Base-by-base conservation (phyloP, 30 jellyfish, hydroid and myxozoan species). In the Aurelia coerulea region DNA sequence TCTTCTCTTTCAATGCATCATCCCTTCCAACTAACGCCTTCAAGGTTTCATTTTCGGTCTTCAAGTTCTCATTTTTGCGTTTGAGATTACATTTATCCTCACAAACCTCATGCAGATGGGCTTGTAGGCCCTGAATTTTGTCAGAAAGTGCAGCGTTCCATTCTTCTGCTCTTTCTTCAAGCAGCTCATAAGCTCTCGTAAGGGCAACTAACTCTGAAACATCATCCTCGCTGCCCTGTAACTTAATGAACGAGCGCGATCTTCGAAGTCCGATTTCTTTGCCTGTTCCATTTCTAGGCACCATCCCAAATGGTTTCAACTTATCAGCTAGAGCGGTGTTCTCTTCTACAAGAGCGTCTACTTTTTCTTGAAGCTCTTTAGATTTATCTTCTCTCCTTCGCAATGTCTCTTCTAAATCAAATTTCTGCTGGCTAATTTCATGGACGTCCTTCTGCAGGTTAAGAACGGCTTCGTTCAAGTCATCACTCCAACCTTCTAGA, bases 401-500 rank as follows among this genome's bases (percentile, higher is more conserved):
- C 51, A 60, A n/a, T 14, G 41, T 78, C 41, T 78, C 88, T 29
- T 56, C 63, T 16, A 78, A 10, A 14, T 39, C 66, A 16, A 16
- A n/a, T 41, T 66, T 65, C 31, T 78, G 68, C 7, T 33, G 62
- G 39, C 75, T 76, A 32, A 19, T 29, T 13, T 69, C 50, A 8
- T 78, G 49, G 10, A 78, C 39, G 7, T 78, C 88, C 10, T 75
- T 5, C 49, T 60, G 88, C 77, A 78, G 59, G 8, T 64, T 64
- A 35, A 58, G 52, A 23, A 78, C 19, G 37, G 62, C 88, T 2
- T 78, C 88, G 42, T 78, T 78, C 17, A 78, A 66, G 19, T 62
- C n/a, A 62, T 78, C 88, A 1, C 78, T 51, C 88, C 88, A 78
- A 29, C 58, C 58, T n/a, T 78, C 88, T 16, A 78, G 34, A 64